Evolutionary conservation across 2,888 invertebrate genomes (phyloP).

Genomic region (Acleris emargana): DNA sequence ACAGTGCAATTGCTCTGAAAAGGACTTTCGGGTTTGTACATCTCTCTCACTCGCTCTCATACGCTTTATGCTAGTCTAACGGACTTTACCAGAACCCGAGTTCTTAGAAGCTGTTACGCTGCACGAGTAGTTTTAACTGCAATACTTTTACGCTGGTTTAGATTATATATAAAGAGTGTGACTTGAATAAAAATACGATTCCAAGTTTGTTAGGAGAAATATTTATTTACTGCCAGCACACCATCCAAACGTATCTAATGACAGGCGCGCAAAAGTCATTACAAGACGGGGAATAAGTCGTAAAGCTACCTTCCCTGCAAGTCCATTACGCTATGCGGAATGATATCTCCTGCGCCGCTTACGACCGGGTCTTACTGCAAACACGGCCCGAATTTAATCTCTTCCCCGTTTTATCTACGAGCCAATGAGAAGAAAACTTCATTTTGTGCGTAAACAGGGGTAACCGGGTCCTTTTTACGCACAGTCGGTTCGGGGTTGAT

Average conservation of each 20-base stretch:
- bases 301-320: slow-evolving; percentile 75
- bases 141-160: too few species aligned
- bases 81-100: too few species aligned
- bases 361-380: slow-evolving; percentile 67
- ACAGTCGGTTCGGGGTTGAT: slow-evolving; percentile 55
- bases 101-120: too few species aligned
- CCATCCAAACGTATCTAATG: slow-evolving; percentile 51
- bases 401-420: slow-evolving; percentile 69
- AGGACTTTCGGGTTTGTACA: too few species aligned
- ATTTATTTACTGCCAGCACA: not conserved
- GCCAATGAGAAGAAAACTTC: slow-evolving; percentile 79
- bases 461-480: slow-evolving; percentile 71
- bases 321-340: slow-evolving; percentile 77
- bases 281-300: slow-evolving; percentile 75
- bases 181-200: too few species aligned
- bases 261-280: slow-evolving; percentile 75
- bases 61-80: too few species aligned
- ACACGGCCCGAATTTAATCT: slow-evolving; percentile 78
- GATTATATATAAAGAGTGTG: too few species aligned
- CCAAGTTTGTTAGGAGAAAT: not conserved
- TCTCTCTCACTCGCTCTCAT: too few species aligned
- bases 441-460: slow-evolving; percentile 78
- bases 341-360: slow-evolving; percentile 75
- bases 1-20: too few species aligned
- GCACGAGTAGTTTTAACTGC: too few species aligned